Conservation (phyloP, 2,797 vertebrate species). For the Neosilurus mollespiculum region DNA sequence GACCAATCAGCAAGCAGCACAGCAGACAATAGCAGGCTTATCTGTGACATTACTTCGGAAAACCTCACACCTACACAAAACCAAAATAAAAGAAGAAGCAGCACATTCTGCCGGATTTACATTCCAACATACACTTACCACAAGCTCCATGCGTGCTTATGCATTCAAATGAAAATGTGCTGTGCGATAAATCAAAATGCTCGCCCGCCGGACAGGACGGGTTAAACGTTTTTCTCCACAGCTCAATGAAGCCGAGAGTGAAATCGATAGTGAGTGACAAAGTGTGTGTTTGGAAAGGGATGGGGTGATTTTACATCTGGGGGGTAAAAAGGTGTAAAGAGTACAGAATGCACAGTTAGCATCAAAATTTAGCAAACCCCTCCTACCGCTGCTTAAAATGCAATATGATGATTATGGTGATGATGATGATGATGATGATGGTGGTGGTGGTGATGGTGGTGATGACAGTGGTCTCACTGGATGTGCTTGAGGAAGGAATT, state of each 20-base stretch:
- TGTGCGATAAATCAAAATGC: conserved; percentile 59
- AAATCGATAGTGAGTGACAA: conserved; percentile 55
- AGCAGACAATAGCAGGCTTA: conserved; percentile 24
- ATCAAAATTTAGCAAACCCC: not conserved
- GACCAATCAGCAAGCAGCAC: conserved; percentile 27
- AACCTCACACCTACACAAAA: conserved; percentile 30
- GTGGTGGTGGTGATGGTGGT: too few species aligned
- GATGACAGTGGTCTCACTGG: too few species aligned
- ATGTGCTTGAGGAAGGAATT: not conserved
- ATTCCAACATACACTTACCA: conserved; percentile 27
- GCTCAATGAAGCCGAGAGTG: conserved; percentile 37
- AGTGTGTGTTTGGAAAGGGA: conserved; percentile 36
- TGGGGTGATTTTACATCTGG: not conserved
- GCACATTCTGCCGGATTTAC: conserved; percentile 39
- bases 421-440: not conserved
- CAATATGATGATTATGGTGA: not conserved
- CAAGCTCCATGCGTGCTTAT: conserved; percentile 43
- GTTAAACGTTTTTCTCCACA: conserved; percentile 52
- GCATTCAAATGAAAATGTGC: conserved; percentile 56
- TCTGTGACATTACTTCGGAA: conserved; percentile 41
- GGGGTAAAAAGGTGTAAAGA: not conserved
- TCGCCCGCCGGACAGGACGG: conserved; percentile 32
- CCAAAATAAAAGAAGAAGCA: conserved; percentile 51
- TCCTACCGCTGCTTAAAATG: not conserved
- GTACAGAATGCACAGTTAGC: not conserved